A percentile compares a stretch with the other conserved stretches of the same genome.
Conservation (phyloP, 2,113 vertebrate genomes). For the Neolamprologus brichardi region DNA sequence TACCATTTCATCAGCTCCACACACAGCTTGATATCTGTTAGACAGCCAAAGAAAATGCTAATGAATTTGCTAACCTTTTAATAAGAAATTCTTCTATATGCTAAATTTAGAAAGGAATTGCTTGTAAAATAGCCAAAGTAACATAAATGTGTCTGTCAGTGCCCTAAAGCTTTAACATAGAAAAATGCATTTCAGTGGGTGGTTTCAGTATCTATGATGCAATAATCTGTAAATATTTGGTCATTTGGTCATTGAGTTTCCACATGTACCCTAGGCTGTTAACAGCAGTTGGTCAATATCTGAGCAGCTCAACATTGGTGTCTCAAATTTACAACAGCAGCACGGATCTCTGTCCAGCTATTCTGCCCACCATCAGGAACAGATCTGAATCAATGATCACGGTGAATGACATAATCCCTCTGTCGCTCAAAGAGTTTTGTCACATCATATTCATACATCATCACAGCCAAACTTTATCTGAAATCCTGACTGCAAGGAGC, state of each 20-base stretch:
- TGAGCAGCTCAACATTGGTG: not conserved
- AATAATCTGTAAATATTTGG: not conserved
- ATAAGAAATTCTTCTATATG: not conserved
- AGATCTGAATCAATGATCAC: not conserved
- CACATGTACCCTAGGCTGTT: not conserved
- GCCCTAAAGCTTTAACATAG: not conserved
- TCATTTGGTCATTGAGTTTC: not conserved
- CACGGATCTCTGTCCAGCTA: not conserved
- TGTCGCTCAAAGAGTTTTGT: not conserved
- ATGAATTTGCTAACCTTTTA: not conserved
- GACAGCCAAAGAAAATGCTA: not conserved
- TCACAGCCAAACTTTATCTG: not conserved
- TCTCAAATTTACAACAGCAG: not conserved
- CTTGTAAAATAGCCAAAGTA: not conserved
- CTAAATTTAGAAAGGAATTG: not conserved
- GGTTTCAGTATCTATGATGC: not conserved
- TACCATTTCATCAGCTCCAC: not conserved
- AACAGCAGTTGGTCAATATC: not conserved
- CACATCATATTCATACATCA: not conserved
- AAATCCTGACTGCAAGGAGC: not conserved
- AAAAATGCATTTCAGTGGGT: not conserved
- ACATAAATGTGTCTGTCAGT: not conserved
- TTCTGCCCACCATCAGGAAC: not conserved
- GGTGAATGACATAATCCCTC: not conserved
- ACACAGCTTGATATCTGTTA: not conserved